Evolutionary conservation across 2,797 vertebrate genomes (phyloP).

Genomic region (Salmo trutta): DNA sequence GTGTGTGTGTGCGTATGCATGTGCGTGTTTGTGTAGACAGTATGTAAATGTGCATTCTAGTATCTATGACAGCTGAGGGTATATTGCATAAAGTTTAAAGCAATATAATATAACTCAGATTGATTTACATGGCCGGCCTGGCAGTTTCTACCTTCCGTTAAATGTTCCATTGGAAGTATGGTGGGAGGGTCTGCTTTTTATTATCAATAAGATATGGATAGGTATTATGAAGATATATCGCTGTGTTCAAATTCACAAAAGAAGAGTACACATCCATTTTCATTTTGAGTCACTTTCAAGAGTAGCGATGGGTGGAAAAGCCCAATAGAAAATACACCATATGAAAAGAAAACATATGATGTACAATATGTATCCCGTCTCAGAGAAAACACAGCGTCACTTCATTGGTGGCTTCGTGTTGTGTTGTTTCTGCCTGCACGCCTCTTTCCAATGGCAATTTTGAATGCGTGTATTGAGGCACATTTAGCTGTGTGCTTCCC

Average conservation of each 20-base stretch:
- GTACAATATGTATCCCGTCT: background rate
- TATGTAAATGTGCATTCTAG: slow-evolving; percentile 81
- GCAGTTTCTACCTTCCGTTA: slow-evolving; percentile 61
- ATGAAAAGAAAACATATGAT: slow-evolving; percentile 21
- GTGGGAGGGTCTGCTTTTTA: slow-evolving; percentile 50
- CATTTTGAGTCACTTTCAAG: slow-evolving; percentile 59
- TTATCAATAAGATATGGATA: slow-evolving; percentile 59
- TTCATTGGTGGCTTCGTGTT: slow-evolving; percentile 35
- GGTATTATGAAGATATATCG: slow-evolving; percentile 53
- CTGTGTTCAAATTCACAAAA: slow-evolving; percentile 41
- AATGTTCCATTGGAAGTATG: slow-evolving; percentile 65
- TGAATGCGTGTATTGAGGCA: slow-evolving; percentile 58
- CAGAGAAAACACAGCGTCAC: slow-evolving; percentile 14
- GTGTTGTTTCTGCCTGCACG: slow-evolving; percentile 22
- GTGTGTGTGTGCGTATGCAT: slow-evolving; percentile 37
- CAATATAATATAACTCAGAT: slow-evolving; percentile 81
- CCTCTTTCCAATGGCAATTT: slow-evolving; percentile 36
- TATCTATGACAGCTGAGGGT: slow-evolving; percentile 75
- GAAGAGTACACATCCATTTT: slow-evolving; percentile 48
- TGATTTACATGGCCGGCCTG: slow-evolving; percentile 76
- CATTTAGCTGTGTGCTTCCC: slow-evolving; percentile 55
- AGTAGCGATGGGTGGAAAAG: slow-evolving; percentile 35
- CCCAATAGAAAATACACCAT: slow-evolving; percentile 16
- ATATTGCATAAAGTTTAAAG: slow-evolving; percentile 82
- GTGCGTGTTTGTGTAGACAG: slow-evolving; percentile 52